These are phyloP conservation scores for Dicentrarchus labrax DNA, from an alignment of 2,113 vertebrate species.

Conservation along the genomic window DNA sequence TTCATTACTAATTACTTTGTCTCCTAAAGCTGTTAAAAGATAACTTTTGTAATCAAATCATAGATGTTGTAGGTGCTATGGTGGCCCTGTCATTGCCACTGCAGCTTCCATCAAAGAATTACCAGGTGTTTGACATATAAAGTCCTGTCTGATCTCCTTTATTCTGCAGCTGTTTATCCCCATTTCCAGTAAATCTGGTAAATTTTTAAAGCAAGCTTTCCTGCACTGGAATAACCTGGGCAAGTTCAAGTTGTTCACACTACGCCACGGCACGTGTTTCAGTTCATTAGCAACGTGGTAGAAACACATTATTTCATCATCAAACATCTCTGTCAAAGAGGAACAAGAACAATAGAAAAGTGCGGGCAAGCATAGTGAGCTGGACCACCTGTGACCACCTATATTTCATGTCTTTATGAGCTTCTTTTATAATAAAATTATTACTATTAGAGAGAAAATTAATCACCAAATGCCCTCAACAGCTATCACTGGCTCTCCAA, in stretches of 20 bases:
- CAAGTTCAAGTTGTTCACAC: too few relatives aligned
- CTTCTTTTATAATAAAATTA: too few relatives aligned
- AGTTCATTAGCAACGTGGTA: neutral
- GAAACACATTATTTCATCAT: neutral
- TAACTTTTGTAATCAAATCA: too few relatives aligned
- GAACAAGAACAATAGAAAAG: neutral
- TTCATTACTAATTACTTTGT: neutral
- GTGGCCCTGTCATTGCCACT: neutral
- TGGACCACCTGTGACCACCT: too few relatives aligned
- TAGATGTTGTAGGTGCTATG: neutral
- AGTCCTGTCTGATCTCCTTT: neutral
- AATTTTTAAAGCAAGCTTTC: neutral
- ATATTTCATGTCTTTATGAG: too few relatives aligned
- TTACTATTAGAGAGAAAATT: too few relatives aligned
- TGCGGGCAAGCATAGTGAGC: neutral
- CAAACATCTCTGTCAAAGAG: neutral
- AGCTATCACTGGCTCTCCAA: too few relatives aligned
- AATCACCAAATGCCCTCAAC: too few relatives aligned
- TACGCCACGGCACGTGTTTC: too few relatives aligned
- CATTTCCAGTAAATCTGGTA: neutral
- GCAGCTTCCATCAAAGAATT: neutral
- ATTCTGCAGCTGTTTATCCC: neutral
- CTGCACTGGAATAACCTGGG: neutral
- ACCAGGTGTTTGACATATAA: neutral
- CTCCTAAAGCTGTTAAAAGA: neutral